A percentile compares a stretch with the other conserved stretches of the same genome.
Conservation (phyloP, 1,140 invertebrate species). For the Saxidomus purpurata region DNA sequence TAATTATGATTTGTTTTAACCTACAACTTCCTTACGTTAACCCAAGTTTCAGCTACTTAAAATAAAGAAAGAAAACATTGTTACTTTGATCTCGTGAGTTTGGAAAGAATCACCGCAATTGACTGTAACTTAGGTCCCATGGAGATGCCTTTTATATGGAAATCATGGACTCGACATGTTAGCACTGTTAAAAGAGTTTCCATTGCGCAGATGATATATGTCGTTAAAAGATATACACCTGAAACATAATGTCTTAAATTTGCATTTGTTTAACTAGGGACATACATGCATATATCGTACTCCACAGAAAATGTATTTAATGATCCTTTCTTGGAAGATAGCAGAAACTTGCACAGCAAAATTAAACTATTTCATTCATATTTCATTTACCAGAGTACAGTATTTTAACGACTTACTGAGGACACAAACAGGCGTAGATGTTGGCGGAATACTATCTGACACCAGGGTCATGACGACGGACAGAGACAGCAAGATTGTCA, state of each 20-base stretch:
- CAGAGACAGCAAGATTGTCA: slow-evolving; percentile 40
- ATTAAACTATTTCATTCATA: too few species aligned
- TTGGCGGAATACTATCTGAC: slow-evolving; percentile 14
- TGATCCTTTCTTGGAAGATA: too few species aligned
- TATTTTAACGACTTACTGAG: background rate
- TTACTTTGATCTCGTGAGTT: background rate
- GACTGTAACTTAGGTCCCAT: background rate
- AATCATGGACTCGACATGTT: background rate
- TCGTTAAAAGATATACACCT: slow-evolving; percentile 10
- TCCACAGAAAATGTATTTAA: too few species aligned
- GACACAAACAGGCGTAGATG: background rate
- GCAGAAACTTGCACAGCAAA: background rate
- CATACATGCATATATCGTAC: too few species aligned
- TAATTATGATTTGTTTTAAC: too few species aligned
- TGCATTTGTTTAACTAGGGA: too few species aligned
- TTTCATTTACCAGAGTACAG: too few species aligned
- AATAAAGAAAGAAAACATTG: too few species aligned
- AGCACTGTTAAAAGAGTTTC: slow-evolving; percentile 19
- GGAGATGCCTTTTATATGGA: background rate
- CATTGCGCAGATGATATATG: slow-evolving; percentile 1
- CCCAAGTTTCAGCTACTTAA: too few species aligned
- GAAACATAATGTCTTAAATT: too few species aligned
- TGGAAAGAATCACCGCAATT: background rate
- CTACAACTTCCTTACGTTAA: too few species aligned
- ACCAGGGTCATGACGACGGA: background rate